Evolutionary conservation across 1,140 invertebrate genomes (phyloP).

Genomic region (Apis dorsata): DNA sequence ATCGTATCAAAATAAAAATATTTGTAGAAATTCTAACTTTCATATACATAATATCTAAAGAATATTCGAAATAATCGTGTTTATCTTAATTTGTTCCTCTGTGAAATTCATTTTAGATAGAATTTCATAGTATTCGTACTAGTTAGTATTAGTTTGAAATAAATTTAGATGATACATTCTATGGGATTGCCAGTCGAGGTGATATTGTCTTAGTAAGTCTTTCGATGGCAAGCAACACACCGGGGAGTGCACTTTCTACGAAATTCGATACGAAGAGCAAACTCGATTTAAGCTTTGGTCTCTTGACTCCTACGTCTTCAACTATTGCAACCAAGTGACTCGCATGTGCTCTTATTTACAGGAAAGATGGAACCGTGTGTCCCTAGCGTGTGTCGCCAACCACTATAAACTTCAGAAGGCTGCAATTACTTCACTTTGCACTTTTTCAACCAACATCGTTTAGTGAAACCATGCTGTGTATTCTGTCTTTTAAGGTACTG

Average conservation of each 20-base stretch:
- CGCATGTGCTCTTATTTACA: conserved; percentile 42
- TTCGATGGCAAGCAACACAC: conserved; percentile 52
- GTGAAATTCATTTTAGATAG: conserved; percentile 3
- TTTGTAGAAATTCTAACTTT: background rate
- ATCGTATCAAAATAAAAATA: background rate
- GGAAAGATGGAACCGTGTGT: conserved; percentile 34
- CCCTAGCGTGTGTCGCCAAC: conserved; percentile 5
- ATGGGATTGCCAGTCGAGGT: conserved; percentile 21
- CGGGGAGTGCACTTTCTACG: conserved; percentile 47
- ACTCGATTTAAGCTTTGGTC: conserved; percentile 63
- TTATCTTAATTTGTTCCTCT: background rate
- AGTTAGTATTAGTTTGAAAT: conserved; percentile 21
- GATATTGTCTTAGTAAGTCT: conserved; percentile 55
- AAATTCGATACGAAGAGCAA: conserved; percentile 64
- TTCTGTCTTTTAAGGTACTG: background rate
- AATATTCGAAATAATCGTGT: background rate
- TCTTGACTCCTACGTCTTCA: conserved; percentile 49
- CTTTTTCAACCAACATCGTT: background rate
- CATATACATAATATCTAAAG: background rate
- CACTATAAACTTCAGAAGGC: conserved; percentile 2
- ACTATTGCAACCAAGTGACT: conserved; percentile 50
- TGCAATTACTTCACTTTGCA: conserved; percentile 29
- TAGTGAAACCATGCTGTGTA: background rate
- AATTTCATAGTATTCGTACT: background rate
- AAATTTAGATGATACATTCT: conserved; percentile 48